These are phyloP conservation scores for Antheraea pernyi DNA, from an alignment of 1,140 invertebrate species.

Conservation along the genomic window DNA sequence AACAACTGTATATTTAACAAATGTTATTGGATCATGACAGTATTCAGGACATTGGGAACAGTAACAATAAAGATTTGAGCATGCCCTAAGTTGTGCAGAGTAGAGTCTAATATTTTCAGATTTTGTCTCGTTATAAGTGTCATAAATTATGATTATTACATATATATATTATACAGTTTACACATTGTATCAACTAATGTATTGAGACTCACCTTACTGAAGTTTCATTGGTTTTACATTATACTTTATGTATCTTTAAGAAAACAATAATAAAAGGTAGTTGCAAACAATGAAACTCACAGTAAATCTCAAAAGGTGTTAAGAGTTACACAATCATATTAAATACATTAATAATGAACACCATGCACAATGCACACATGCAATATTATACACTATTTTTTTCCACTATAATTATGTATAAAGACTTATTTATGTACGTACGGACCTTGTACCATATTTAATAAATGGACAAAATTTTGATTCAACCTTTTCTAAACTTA, in stretches of 20 bases:
- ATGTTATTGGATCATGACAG: slow-evolving; percentile 29
- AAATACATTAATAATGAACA: slow-evolving; percentile 17
- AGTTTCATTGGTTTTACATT: neutral
- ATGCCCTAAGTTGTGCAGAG: slow-evolving; percentile 68
- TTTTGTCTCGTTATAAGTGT: neutral
- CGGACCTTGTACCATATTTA: slow-evolving; percentile 48
- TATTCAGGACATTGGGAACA: slow-evolving; percentile 41
- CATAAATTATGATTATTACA: slow-evolving; percentile 4
- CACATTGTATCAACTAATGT: neutral
- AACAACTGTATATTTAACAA: slow-evolving; percentile 56
- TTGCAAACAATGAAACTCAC: slow-evolving; percentile 1
- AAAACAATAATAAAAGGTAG: neutral
- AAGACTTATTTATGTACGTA: slow-evolving; percentile 46
- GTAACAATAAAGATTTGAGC: slow-evolving; percentile 53
- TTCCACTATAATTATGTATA: slow-evolving; percentile 30
- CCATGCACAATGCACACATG: slow-evolving; percentile 67
- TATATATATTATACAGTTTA: neutral
- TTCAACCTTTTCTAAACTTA: slow-evolving; percentile 37
- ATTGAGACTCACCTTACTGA: neutral
- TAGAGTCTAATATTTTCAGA: slow-evolving; percentile 27
- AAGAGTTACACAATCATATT: neutral
- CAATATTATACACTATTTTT: slow-evolving; percentile 38
- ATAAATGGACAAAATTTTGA: slow-evolving; percentile 44
- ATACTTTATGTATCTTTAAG: neutral
- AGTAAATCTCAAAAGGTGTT: neutral